phyloP scores from a whole-genome alignment of 1,140 invertebrate genomes.

The Colletes gigas region DNA sequence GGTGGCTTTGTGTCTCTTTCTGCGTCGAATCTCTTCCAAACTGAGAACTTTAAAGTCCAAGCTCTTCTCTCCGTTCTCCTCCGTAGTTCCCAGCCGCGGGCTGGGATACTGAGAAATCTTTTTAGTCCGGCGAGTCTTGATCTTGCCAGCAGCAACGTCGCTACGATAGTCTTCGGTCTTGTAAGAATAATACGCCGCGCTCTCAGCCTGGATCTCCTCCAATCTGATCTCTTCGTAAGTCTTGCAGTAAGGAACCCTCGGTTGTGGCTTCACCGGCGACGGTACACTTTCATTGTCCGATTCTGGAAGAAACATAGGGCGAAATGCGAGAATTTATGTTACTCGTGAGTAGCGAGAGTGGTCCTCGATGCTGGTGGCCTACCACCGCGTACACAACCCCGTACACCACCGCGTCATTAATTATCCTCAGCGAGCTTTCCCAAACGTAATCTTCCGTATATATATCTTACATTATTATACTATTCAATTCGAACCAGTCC shows the following conservation, averaged over 20 bases:
- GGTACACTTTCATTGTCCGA: conserved; percentile 86
- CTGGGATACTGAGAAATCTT: conserved; percentile 36
- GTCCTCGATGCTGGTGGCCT: background rate
- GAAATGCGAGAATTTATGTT: conserved; percentile 49
- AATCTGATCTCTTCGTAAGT: conserved; percentile 85
- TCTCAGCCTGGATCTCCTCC: conserved; percentile 86
- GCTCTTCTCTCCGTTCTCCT: conserved; percentile 27
- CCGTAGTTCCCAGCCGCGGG: background rate
- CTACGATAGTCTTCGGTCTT: conserved; percentile 52
- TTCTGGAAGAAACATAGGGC: conserved; percentile 86
- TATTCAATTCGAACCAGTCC: background rate
- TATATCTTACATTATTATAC: background rate
- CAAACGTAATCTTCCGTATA: conserved; percentile 2
- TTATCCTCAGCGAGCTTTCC: conserved; percentile 1
- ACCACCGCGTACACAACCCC: too few relatives aligned
- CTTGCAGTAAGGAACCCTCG: conserved; percentile 81
- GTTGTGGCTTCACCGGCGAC: conserved; percentile 82
- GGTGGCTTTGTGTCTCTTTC: conserved; percentile 48
- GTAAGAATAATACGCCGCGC: conserved; percentile 86
- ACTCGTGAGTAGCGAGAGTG: background rate
- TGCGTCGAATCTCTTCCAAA: conserved; percentile 76
- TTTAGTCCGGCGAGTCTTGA: conserved; percentile 16
- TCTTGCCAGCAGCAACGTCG: conserved; percentile 29
- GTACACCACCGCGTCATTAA: background rate
- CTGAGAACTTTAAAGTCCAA: conserved; percentile 75